These are phyloP conservation scores for Karalla daura DNA, from an alignment of 2,797 vertebrate genomes.

Conservation along the genomic window DNA sequence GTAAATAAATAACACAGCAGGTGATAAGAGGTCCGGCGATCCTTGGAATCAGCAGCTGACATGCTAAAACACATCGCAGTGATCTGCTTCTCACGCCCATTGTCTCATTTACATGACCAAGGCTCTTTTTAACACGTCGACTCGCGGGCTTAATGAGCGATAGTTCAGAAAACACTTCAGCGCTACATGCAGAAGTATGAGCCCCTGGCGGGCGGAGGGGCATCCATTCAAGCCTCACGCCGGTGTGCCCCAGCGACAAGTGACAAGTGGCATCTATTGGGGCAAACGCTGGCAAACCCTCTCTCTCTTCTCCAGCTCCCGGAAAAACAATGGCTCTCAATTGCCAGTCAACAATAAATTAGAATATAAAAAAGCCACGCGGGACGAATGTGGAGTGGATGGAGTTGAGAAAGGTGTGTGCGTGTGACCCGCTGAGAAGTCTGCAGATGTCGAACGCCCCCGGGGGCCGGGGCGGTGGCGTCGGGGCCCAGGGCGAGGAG, in stretches of 20 bases:
- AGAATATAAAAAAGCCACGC: constrained; percentile 80
- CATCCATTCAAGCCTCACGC: constrained; percentile 67
- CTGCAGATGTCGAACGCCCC: constrained; percentile 78
- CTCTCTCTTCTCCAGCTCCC: constrained; percentile 36
- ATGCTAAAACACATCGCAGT: constrained; percentile 21
- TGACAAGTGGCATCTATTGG: constrained; percentile 73
- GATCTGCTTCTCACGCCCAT: constrained; percentile 49
- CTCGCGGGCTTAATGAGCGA: constrained; percentile 55
- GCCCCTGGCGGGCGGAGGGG: no score
- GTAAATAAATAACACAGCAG: constrained; percentile 40
- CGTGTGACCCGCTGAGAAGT: constrained; percentile 79
- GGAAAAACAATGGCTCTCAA: constrained; percentile 73
- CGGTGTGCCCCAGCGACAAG: constrained; percentile 44
- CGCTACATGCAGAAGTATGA: constrained; percentile 59
- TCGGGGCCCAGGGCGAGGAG: constrained; percentile 36
- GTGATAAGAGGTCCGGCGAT: constrained; percentile 24
- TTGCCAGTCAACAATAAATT: constrained; percentile 77
- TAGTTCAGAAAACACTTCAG: constrained; percentile 70
- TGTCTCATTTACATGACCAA: constrained; percentile 77
- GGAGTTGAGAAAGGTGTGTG: constrained; percentile 61
- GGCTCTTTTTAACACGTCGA: constrained; percentile 69
- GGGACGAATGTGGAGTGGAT: constrained; percentile 43
- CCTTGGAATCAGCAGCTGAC: constrained; percentile 58
- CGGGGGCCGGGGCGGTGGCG: constrained; percentile 30
- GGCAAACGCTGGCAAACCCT: constrained; percentile 60